Conservation (phyloP, 2,797 vertebrate species). For the Helarctos malayanus region DNA sequence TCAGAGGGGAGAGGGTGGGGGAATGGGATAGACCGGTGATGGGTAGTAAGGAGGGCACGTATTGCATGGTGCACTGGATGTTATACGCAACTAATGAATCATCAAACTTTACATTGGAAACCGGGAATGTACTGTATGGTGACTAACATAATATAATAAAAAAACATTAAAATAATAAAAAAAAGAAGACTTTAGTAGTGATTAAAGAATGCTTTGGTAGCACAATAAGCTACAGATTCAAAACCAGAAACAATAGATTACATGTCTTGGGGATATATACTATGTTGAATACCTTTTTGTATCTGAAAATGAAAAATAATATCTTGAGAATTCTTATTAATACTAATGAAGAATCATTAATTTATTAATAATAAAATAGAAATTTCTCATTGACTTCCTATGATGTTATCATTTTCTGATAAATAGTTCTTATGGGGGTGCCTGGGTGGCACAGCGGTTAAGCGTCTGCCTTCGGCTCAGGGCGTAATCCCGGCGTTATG, state of each 20-base stretch:
- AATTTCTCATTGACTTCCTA: slow-evolving; percentile 16
- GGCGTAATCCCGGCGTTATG: too few relatives aligned
- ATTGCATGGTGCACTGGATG: too few relatives aligned
- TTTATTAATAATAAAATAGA: slow-evolving; percentile 15
- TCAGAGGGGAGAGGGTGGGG: too few relatives aligned
- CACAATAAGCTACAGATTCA: background rate
- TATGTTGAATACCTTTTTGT: background rate
- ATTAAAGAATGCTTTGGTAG: background rate
- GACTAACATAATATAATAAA: too few relatives aligned
- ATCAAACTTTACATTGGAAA: too few relatives aligned
- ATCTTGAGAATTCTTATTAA: background rate
- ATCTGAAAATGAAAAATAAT: slow-evolving; percentile 4
- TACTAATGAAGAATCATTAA: slow-evolving; percentile 1
- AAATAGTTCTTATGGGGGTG: background rate
- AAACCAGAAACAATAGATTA: background rate
- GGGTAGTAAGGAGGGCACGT: too few relatives aligned
- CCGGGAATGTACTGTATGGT: too few relatives aligned
- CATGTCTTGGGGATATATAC: background rate
- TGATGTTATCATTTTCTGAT: slow-evolving; percentile 18
- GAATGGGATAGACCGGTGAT: too few relatives aligned
- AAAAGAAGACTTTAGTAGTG: slow-evolving; percentile 27
- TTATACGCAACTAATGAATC: too few relatives aligned
- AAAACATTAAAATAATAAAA: too few relatives aligned
- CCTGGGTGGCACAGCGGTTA: too few relatives aligned
- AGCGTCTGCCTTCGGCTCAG: too few relatives aligned